These are phyloP conservation scores for Antedon mediterranea DNA, from an alignment of 53 echinoderm and acorn worm genomes.

Conservation along the genomic window DNA sequence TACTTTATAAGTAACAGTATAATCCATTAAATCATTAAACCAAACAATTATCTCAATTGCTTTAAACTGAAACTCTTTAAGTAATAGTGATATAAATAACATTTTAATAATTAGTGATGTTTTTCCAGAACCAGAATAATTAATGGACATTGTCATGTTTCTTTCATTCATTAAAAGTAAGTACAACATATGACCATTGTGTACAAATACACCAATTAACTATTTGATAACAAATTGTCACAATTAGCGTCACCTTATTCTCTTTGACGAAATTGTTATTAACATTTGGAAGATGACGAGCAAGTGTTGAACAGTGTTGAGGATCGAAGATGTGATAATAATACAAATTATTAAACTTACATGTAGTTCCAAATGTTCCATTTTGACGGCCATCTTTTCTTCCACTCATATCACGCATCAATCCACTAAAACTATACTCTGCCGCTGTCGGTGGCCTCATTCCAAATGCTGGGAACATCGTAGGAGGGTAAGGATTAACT, in stretches of 20 bases:
- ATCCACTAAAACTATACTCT: slow-evolving; percentile 63
- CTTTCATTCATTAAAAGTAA: too few relatives aligned
- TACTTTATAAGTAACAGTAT: background rate
- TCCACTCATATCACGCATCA: slow-evolving; percentile 46
- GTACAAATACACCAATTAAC: too few relatives aligned
- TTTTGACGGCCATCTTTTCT: slow-evolving; percentile 44
- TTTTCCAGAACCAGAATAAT: background rate
- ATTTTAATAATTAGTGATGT: background rate
- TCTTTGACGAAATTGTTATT: too few relatives aligned
- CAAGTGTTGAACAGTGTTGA: too few relatives aligned
- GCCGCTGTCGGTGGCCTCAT: slow-evolving; percentile 47
- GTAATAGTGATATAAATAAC: too few relatives aligned
- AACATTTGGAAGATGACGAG: too few relatives aligned
- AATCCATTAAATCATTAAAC: background rate
- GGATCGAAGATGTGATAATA: too few relatives aligned
- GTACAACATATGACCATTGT: too few relatives aligned
- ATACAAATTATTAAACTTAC: background rate
- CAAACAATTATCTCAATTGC: background rate
- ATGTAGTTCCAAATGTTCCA: slow-evolving; percentile 43
- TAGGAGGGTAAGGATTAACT: slow-evolving; percentile 86
- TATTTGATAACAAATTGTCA: too few relatives aligned
- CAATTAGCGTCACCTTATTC: too few relatives aligned
- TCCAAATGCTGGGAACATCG: slow-evolving; percentile 84
- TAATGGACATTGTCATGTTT: too few relatives aligned
- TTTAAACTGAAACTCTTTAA: too few relatives aligned